phyloP scores from a whole-genome alignment of 2,888 invertebrate genomes.

The Tetheella fluctuosa region DNA sequence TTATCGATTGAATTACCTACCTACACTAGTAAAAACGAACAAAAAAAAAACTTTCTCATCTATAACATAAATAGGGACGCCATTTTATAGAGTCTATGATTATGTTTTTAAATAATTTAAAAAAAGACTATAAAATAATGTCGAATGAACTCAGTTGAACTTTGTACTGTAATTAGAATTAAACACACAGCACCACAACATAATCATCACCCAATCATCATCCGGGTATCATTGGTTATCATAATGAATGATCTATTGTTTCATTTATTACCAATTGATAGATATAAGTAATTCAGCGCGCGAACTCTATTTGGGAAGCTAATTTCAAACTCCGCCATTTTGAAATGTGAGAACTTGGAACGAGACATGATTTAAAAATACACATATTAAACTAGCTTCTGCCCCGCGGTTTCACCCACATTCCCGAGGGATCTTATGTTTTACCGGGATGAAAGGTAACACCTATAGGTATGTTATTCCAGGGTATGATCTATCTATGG shows the following conservation, averaged over 20 bases:
- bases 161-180: background rate
- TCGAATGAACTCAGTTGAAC: background rate
- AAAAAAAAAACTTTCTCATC: no score
- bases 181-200: background rate
- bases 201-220: background rate
- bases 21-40: no score
- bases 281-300: constrained; percentile 24
- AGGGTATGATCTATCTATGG: no score
- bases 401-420: no score
- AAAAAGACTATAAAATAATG: no score
- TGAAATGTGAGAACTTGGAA: constrained; percentile 32
- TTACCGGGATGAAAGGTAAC: no score
- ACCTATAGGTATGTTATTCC: no score
- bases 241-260: constrained; percentile 28
- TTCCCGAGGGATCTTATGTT: no score
- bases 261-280: constrained; percentile 16
- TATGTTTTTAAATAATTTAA: no score
- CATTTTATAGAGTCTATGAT: no score
- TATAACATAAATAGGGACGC: no score
- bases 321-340: constrained; percentile 20
- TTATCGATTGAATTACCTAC: background rate
- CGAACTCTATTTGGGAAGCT: constrained; percentile 30
- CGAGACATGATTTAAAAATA: constrained; percentile 32
- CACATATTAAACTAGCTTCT: constrained; percentile 16
- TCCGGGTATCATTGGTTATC: background rate